Evolutionary conservation across 2,797 vertebrate species (phyloP), one percentile per base, ranked within the genome.

Genomic region (Phalanger gymnotis): DNA sequence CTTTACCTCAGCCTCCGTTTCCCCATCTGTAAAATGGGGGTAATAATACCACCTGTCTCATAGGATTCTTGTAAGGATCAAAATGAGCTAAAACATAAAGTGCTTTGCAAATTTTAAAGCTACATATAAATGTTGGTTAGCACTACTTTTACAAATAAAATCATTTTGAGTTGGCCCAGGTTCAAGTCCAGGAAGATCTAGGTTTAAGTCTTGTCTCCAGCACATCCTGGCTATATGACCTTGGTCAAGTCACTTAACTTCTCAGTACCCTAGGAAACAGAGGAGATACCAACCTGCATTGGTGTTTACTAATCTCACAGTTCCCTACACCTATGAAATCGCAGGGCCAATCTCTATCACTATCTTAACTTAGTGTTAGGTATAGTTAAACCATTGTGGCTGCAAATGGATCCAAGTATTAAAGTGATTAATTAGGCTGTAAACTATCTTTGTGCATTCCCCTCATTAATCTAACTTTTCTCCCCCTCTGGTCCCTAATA

Each of bases 391-490:
- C 14, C n/a, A 73, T 0, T 81, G 66, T 40, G 19, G 19, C 16
- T 47, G 6, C 10, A 47, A 47, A 81, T 40, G 66, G 66, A 73
- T n/a, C 6, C 2, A 73, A 73, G 28, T 81, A 47, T 47, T 47
- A 47, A 81, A 47, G 66, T 47, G 66, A 47, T 47, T n/a, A 5
- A 95, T 93, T 93, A 5, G 54, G 28, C 91, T 94, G 73, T 97
- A 58, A 91, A 93, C 10, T 81, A 11, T 89, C 61, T 66, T 94
- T 28, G 14, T 54, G 40, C 90, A 91, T 66, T 92, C 92, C 93
- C 90, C 57, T 58, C 53, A 30, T 92, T 90, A 28, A 94, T 14
- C 53, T 14, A 53, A 90, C 22, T 22, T 2, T 30, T 51, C 30
- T 22, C 4, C 53, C 13, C 10, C 25, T 11, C 47, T 90, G 58